These are phyloP conservation scores for Pipistrellus kuhlii DNA, from an alignment of 2,797 vertebrate species.

Conservation along the genomic window DNA sequence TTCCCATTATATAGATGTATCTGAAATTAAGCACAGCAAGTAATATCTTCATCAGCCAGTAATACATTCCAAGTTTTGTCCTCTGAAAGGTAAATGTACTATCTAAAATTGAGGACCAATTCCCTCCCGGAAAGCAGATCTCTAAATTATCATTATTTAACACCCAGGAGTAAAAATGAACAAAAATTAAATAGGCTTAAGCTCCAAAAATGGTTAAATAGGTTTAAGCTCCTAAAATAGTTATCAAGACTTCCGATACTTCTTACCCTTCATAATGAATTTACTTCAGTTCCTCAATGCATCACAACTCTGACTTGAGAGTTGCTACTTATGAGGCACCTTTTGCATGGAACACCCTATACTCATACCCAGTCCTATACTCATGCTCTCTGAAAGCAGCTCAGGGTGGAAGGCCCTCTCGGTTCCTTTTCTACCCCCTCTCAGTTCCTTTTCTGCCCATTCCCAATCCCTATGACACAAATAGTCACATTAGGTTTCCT, in stretches of 20 bases:
- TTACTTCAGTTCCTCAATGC: not conserved
- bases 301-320: not conserved
- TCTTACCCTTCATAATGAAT: not conserved
- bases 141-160: slow-evolving; percentile 32
- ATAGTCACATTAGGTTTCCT: not conserved
- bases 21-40: slow-evolving; percentile 84
- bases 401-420: not conserved
- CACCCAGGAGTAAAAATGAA: not conserved
- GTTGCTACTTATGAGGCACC: rapidly evolving
- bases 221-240: not conserved
- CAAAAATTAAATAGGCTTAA: not conserved
- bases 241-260: not conserved
- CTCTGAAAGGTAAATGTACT: slow-evolving; percentile 38
- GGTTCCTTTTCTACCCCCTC: not conserved
- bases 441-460: not conserved
- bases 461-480: not conserved
- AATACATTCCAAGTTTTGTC: slow-evolving; percentile 4
- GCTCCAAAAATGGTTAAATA: not conserved
- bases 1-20: slow-evolving; percentile 98
- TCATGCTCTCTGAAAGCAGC: not conserved
- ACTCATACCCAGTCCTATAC: not conserved
- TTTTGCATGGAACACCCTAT: not conserved
- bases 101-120: not conserved
- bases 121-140: not conserved
- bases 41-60: not conserved